Base-by-base conservation (phyloP, 2,113 vertebrate genomes). In the Stomatorhinus ivindoensis region DNA sequence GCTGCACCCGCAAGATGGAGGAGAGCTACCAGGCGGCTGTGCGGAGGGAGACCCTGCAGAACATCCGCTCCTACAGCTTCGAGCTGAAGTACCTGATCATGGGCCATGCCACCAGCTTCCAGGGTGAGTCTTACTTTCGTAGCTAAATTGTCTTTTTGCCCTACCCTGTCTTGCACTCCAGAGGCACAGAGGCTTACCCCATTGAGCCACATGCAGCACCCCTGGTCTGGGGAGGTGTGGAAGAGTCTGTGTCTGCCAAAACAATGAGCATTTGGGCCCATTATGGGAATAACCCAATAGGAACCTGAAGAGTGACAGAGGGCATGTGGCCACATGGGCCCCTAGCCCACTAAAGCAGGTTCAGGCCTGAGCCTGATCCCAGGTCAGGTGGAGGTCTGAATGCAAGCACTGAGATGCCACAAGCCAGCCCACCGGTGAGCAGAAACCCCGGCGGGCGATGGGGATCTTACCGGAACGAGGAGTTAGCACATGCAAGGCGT, bases 1-100 rank as follows among this genome's bases (percentile, higher is more conserved):
- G 97, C 92, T 98, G 97, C 93, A 98, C 96, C 65, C 96, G 96
- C 76, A 98, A 96, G 94, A 98, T 98, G 97, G 97, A 98, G 91
- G 97, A 98, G 89, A 97, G 95, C 93, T 98, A 98, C 95, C 96
- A 96, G 94, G 90, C 94, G 19, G 97, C 97, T n/a, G 97, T 97
- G 46, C 95, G 94, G 89, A 94, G 97, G 90, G 97, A 98, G 93
- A 96, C 96, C 55, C 91, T 94, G 65, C 97, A 97, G 61, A 97
- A 95, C 91, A 96, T 98, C 92, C 95, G 96, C 89, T 95, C 95
- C 17, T 96, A 97, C 95, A 98, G 95, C 94, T 97, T 96, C 15
- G 96, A 98, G 90, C 94, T 98, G 35, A 97, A 97, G 91, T 96
- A 96, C 92, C 94, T 97, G 93, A 94, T 98, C 85, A 94, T 94